Base-by-base conservation (phyloP, 2,888 invertebrate species). In the Allolobophora icterica region DNA sequence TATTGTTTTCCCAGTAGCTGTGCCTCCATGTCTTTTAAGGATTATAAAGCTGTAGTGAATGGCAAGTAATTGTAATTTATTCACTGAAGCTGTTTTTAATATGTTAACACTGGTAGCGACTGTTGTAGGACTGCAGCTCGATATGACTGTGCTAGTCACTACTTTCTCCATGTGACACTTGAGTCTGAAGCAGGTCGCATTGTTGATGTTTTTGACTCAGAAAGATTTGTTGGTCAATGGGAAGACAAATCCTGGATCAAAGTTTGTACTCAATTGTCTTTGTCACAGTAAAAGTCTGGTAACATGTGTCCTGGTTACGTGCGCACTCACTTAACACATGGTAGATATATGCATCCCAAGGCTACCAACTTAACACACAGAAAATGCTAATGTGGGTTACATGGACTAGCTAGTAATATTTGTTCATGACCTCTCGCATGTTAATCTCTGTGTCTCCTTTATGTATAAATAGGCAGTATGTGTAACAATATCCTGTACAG, bases 211-310 rank as follows among this genome's bases (percentile, higher is more conserved):
- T 87, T 87, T 38, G 38, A 87, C 19, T 87, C 87, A 87, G 87
- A 87, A 38, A 87, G 87, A 87, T 35, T 24, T 87, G 87, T 87
- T 87, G 87, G 38, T 87, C 87, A 87, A 15, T 87, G 87, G 87
- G 87, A 87, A 34, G 38, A 87, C 87, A 87, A 35, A 24, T 35
- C 87, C 34, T 87, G 87, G 87, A 35, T 87, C 87, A 87, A 87
- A 35, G 87, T 87, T 33, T 87, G 35, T 87, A 71, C 71, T 71
- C n/a, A 71, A 8, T n/a, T 71, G 71, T 13, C 71, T 71, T 71
- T n/a, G n/a, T 71, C 52, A 52, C 19, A 21, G 19, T 52, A 52
- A 52, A 24, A 52, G 52, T 24, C 52, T 52, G 24, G 52, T 52
- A 52, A 21, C 24, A 52, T 21, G 21, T 52, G 21, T 52, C 21